phyloP scores from a whole-genome alignment of 2,113 vertebrate genomes.

The Actenoides hombroni region DNA sequence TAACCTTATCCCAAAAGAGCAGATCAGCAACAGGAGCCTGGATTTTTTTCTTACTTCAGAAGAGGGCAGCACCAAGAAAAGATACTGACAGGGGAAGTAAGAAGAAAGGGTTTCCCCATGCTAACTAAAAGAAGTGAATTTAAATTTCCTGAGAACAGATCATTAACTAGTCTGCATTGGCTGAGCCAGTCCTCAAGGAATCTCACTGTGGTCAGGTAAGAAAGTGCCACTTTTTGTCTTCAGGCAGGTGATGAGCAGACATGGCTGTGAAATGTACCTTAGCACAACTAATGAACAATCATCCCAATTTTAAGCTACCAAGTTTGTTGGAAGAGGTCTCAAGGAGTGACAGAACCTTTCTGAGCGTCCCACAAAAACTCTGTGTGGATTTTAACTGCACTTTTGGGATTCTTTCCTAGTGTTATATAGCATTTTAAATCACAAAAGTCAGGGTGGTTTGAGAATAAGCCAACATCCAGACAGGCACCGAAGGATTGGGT shows the following conservation, averaged over 20 bases:
- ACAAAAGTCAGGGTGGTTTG: not conserved
- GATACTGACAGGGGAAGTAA: not conserved
- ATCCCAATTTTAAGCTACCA: not conserved
- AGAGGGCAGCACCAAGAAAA: not conserved
- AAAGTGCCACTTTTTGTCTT: not conserved
- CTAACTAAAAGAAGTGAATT: not conserved
- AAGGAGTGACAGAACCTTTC: not conserved
- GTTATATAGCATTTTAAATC: not conserved
- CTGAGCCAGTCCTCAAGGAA: not conserved
- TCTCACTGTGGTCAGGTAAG: not conserved
- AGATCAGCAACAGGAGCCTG: not conserved
- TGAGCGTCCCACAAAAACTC: accelerated
- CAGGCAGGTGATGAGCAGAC: not conserved
- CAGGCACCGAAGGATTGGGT: not conserved
- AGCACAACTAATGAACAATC: too few species aligned
- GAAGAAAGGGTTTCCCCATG: not conserved
- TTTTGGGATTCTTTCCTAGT: not conserved
- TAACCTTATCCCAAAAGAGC: not conserved
- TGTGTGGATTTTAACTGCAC: not conserved
- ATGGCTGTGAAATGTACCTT: not conserved
- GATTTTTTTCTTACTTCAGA: not conserved
- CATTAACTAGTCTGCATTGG: not conserved
- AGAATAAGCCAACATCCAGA: not conserved
- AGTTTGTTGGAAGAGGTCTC: not conserved
- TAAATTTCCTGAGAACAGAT: not conserved